Percentiles rank a stretch among this genome's conserved stretches.
phyloP scores from a whole-genome alignment of 2,888 invertebrate species.

The Brachypterus glaber region DNA sequence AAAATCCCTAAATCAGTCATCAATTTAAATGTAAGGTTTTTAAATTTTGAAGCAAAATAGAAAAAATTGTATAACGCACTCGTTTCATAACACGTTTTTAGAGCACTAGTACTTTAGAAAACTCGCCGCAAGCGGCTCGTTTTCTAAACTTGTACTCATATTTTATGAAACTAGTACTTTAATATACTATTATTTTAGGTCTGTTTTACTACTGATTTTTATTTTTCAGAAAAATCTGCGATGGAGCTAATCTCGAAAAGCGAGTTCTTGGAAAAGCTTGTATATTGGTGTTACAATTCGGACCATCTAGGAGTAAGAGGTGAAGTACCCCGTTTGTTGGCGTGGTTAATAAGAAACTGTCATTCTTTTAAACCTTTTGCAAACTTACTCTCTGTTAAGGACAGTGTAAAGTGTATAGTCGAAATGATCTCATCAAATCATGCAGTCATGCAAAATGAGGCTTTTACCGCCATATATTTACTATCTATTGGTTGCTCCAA shows the following conservation, averaged over 20 bases:
- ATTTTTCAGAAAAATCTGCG: conserved; percentile 51
- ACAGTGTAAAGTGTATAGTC: conserved; percentile 65
- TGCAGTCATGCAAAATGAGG: conserved; percentile 81
- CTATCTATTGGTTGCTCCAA: conserved; percentile 40
- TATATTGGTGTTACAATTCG: conserved; percentile 67
- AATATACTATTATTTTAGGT: too few relatives aligned
- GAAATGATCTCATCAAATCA: conserved; percentile 78
- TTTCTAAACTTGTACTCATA: too few relatives aligned
- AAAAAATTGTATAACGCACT: too few relatives aligned
- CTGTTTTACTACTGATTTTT: too few relatives aligned
- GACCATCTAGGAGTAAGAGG: conserved; percentile 79
- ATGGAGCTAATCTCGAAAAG: conserved; percentile 52
- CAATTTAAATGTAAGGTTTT: too few relatives aligned
- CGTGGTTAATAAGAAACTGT: conserved; percentile 69
- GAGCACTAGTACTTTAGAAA: too few relatives aligned
- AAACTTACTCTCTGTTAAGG: conserved; percentile 47
- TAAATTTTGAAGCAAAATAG: too few relatives aligned
- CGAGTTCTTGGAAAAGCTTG: conserved; percentile 55
- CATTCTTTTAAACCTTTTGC: conserved; percentile 38
- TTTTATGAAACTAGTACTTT: too few relatives aligned
- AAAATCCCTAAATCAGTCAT: too few relatives aligned
- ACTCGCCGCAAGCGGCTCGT: too few relatives aligned
- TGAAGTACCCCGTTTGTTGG: conserved; percentile 67
- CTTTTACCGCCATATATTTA: conserved; percentile 62
- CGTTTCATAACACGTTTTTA: too few relatives aligned